phyloP scores from a whole-genome alignment of 1,140 invertebrate species.

The Ostrea denselamellosa region DNA sequence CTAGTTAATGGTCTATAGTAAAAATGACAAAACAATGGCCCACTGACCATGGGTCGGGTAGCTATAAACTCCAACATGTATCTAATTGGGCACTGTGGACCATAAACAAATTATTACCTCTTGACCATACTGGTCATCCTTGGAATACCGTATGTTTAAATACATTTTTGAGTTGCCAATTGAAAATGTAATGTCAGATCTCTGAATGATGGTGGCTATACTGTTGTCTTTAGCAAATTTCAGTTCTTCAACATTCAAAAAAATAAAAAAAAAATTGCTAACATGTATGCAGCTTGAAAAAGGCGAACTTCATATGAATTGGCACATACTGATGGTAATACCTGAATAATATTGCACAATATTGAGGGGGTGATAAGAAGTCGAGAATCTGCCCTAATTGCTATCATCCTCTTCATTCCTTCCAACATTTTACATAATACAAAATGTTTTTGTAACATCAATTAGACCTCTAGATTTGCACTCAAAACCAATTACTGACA shows the following conservation, averaged over 20 bases:
- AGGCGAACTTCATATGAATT: neutral
- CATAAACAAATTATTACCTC: neutral
- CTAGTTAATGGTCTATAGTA: no score
- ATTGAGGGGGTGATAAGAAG: conserved; percentile 1
- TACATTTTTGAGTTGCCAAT: neutral
- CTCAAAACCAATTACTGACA: conserved; percentile 4
- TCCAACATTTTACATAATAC: neutral
- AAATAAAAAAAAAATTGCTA: conserved; percentile 40
- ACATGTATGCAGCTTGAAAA: neutral
- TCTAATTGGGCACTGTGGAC: no score
- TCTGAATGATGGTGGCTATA: neutral
- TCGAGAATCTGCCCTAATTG: neutral
- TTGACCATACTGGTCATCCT: conserved; percentile 1
- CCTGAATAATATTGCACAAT: neutral
- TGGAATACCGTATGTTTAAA: neutral
- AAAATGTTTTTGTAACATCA: conserved; percentile 40
- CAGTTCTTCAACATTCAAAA: conserved; percentile 36
- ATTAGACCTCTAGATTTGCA: conserved; percentile 13
- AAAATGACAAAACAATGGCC: no score
- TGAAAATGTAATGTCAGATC: neutral
- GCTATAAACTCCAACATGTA: no score
- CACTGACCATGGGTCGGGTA: no score
- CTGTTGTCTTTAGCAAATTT: neutral
- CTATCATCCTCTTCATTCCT: conserved; percentile 6
- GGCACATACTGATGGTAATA: conserved; percentile 29